Base-by-base conservation (phyloP, 2,797 vertebrate genomes). In the Crocidura indochinensis region DNA sequence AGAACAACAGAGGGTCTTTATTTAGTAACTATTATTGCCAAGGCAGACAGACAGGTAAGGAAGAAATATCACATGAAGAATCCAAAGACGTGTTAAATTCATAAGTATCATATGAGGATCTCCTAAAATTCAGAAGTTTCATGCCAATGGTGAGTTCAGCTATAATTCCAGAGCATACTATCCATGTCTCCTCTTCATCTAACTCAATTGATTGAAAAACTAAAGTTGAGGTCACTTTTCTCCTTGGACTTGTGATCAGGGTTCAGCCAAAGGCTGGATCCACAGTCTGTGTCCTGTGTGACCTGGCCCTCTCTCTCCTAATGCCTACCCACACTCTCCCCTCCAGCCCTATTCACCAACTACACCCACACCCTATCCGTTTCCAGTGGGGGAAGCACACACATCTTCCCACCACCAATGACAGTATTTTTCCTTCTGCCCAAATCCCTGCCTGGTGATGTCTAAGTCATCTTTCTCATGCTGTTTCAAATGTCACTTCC, bases 211-310 rank as follows among this genome's bases (percentile, higher is more conserved):
- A 12, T 1, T n/a, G 20, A 51, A 53, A 31, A 53, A 65, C 1
- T 47, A 77, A 93, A 90, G 71, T 24, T 71, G 81, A 77, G 64
- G 64, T 82, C 47, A 56, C 62, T 73, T 76, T 68, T 71, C 9
- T 47, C 60, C 67, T 38, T 20, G 67, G 67, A 27, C 47, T 31
- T 60, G 22, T 17, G 56, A 20, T 60, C 56, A 20, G n/a, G 89
- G 49, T 31, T 75, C 24, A 77, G 24, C 76, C n/a, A 26, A 90
- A 60, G 53, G 27, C 64, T 31, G 14, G 53, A 15, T 26, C 56
- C 62, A n/a, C 10, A 7, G 64, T 76, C 24, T 1, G 1, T 27
- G 31, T 5, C 38, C 88, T 29, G 14, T 8, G 20, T 71, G 71
- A 29, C 49, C 7, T 22, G 9, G 51, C 1, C 29, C 6, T 71